These are phyloP conservation scores for Terebella lapidaria DNA, from an alignment of 2,888 invertebrate species.

Conservation along the genomic window DNA sequence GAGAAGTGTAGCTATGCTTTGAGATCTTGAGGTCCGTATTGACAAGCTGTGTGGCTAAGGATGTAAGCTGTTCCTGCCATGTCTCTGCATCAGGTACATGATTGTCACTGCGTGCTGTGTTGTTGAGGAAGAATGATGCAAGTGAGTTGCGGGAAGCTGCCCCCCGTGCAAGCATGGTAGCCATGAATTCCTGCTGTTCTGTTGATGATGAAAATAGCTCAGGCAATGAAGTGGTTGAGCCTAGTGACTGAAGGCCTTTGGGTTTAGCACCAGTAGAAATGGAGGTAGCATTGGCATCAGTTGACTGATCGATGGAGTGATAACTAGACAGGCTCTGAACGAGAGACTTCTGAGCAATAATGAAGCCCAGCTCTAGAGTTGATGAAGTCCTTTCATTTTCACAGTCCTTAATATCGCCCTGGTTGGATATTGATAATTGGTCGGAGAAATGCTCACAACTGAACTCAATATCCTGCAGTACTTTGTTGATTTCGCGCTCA, in stretches of 20 bases:
- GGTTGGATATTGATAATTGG: not conserved
- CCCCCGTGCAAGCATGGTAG: constrained; percentile 67
- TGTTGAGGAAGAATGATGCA: constrained; percentile 2
- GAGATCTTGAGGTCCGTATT: not conserved
- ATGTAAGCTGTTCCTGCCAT: not conserved
- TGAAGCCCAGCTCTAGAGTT: not conserved
- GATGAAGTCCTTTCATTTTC: not conserved
- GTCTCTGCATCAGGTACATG: not conserved
- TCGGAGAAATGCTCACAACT: not conserved
- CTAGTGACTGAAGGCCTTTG: not conserved
- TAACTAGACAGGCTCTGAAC: not conserved
- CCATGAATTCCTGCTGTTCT: constrained; percentile 65
- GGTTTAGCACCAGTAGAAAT: not conserved
- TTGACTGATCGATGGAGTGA: not conserved
- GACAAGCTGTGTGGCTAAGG: not conserved
- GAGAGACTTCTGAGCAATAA: not conserved
- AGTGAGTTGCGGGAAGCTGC: not conserved
- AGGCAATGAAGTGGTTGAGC: not conserved
- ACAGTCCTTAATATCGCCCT: too few species aligned
- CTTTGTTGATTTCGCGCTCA: not conserved
- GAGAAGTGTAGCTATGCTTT: not conserved
- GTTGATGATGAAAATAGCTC: not conserved
- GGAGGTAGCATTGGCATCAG: not conserved
- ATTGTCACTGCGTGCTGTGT: not conserved
- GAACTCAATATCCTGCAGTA: not conserved